Evolutionary conservation across 2,797 vertebrate species (phyloP).

Genomic region (Melanotaenia boesemani): DNA sequence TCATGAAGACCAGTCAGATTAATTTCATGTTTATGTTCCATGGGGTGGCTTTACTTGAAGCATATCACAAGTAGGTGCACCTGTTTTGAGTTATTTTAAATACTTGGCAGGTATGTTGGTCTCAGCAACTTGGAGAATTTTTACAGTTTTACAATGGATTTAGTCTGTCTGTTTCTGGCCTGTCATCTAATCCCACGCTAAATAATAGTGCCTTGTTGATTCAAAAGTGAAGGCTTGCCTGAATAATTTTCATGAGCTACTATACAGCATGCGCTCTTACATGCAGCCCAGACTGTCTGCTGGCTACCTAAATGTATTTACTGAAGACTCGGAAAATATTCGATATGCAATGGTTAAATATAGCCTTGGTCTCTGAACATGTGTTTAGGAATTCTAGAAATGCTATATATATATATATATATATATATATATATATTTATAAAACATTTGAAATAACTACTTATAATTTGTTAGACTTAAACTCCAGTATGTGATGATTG

Average conservation of each 20-base stretch:
- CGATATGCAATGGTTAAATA: background rate
- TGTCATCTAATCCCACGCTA: slow-evolving; percentile 12
- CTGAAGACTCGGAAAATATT: background rate
- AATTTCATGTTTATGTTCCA: no score
- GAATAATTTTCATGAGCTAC: slow-evolving; percentile 10
- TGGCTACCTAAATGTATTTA: background rate
- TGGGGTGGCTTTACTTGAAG: no score
- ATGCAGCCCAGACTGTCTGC: background rate
- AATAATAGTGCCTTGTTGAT: background rate
- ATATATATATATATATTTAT: no score
- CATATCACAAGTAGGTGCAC: background rate
- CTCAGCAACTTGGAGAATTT: background rate
- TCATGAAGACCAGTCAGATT: no score
- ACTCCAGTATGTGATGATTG: background rate
- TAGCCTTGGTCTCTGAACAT: background rate
- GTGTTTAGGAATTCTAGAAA: background rate
- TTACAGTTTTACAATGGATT: background rate
- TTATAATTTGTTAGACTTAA: background rate
- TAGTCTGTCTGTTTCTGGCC: background rate
- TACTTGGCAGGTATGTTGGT: background rate
- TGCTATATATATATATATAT: background rate
- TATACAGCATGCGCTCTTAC: background rate
- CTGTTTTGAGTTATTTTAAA: background rate
- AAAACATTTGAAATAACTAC: background rate
- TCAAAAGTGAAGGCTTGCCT: slow-evolving; percentile 2